Evolutionary conservation across 2,113 vertebrate species (phyloP), one percentile per base, ranked within the genome.

Genomic region (Neogobius melanostomus): DNA sequence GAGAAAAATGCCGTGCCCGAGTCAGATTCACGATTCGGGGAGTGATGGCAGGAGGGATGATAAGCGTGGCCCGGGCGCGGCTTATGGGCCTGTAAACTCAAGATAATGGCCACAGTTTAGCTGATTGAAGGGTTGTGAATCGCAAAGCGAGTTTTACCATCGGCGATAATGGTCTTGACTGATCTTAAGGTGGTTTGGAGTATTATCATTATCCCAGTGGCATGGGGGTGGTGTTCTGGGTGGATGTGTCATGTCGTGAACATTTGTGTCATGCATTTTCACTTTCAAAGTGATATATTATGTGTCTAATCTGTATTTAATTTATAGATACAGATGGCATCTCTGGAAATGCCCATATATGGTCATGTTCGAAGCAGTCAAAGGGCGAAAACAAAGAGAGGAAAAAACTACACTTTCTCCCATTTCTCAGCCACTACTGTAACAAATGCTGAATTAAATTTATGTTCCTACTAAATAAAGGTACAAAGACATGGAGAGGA

Each of bases 81-180:
- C 68, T 76, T 53, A 53, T 50, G 64, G 75, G 61, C 60, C 46
- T 50, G 46, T 69, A 80, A 82, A 72, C 63, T 36, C 8, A 63
- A 74, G 79, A 78, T 88, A 82, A 87, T 81, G 64, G 75, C 45
- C 47, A 74, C 78, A 69, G 57, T 82, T 80, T 57, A 71, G 64
- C 78, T 75, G 81, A 83, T 82, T 74, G 77, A 81, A 63, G 70
- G 52, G 50, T 53, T 16, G 52, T 10, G 36, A 46, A 63, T 79
- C 65, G 75, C 70, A 21, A 69, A 71, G 77, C 43, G 50, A 15
- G 43, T 45, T 49, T 21, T 59, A 16, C 60, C 64, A 63, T 68
- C 51, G 70, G 69, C 65, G 74, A 81, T 86, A 79, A 82, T 72
- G 68, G 62, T 73, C 61, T 73, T 66, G 79, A 80, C 57, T 84